Conservation (phyloP, 2,888 invertebrate genomes). For the Epicampocera succincta region DNA sequence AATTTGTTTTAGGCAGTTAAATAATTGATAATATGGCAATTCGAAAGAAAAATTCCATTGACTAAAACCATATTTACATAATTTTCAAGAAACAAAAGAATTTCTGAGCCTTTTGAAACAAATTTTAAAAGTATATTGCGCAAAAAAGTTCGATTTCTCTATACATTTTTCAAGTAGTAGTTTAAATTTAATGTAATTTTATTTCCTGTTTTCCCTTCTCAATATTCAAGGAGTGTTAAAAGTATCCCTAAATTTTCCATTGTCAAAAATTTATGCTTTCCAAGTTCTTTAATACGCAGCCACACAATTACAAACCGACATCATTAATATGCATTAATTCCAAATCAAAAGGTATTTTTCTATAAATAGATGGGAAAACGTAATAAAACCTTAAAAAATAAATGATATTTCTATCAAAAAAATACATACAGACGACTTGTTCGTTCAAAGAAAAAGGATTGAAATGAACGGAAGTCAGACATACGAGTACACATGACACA, state of each 20-base stretch:
- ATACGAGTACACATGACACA: slow-evolving; percentile 8
- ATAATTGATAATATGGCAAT: too few species aligned
- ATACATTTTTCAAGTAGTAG: background rate
- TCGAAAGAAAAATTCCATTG: too few species aligned
- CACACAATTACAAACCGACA: slow-evolving; percentile 65
- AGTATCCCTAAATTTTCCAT: background rate
- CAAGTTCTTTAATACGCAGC: background rate
- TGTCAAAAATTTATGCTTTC: background rate
- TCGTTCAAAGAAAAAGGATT: slow-evolving; percentile 66
- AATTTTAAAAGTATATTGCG: too few species aligned
- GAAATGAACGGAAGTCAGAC: slow-evolving; percentile 64
- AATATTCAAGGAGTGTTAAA: slow-evolving; percentile 17
- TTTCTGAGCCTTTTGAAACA: too few species aligned
- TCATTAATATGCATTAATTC: slow-evolving; percentile 82
- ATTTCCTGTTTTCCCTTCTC: slow-evolving; percentile 25
- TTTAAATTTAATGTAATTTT: background rate
- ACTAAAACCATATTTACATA: too few species aligned
- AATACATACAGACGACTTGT: background rate
- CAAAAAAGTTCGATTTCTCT: too few species aligned
- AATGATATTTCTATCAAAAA: slow-evolving; percentile 69
- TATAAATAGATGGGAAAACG: slow-evolving; percentile 41
- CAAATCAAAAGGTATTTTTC: slow-evolving; percentile 77
- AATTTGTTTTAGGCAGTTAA: too few species aligned
- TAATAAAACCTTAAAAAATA: slow-evolving; percentile 49
- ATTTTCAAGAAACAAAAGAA: too few species aligned